phyloP scores from a whole-genome alignment of 2,888 invertebrate species.

The Noctua janthina region DNA sequence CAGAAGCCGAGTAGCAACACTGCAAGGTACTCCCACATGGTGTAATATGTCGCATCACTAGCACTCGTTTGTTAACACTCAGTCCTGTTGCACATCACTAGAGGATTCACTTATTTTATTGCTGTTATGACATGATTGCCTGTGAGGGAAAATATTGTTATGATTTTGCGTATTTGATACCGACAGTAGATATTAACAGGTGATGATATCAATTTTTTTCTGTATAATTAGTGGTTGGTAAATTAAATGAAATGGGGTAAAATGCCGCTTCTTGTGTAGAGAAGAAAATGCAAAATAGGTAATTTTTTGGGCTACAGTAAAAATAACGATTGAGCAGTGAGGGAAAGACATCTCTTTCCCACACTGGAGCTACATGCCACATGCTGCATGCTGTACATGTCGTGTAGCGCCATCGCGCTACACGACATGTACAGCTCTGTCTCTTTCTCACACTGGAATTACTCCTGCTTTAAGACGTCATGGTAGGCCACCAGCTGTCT shows the following conservation, averaged over 20 bases:
- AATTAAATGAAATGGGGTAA: background rate
- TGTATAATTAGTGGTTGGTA: background rate
- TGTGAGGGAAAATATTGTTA: slow-evolving; percentile 11
- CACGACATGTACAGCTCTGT: too few species aligned
- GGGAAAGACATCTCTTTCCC: too few species aligned
- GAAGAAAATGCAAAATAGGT: background rate
- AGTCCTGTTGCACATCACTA: slow-evolving; percentile 59
- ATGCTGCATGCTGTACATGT: too few species aligned
- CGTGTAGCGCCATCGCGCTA: too few species aligned
- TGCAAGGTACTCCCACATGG: slow-evolving; percentile 87
- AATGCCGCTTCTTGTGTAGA: background rate
- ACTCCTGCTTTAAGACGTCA: too few species aligned
- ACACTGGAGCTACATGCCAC: too few species aligned
- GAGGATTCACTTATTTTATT: slow-evolving; percentile 14
- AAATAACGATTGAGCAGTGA: too few species aligned
- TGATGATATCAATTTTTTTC: slow-evolving; percentile 2
- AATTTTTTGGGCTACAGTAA: background rate
- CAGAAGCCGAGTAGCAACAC: slow-evolving; percentile 87
- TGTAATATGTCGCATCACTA: slow-evolving; percentile 69
- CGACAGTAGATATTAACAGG: background rate
- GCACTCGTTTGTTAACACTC: slow-evolving; percentile 35
- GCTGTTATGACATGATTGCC: slow-evolving; percentile 32
- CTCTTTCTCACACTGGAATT: too few species aligned
- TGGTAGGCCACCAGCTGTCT: too few species aligned
- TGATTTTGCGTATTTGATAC: slow-evolving; percentile 46